These are phyloP conservation scores for Pseudorectes ferrugineus DNA, from an alignment of 2,113 vertebrate genomes.

Conservation along the genomic window DNA sequence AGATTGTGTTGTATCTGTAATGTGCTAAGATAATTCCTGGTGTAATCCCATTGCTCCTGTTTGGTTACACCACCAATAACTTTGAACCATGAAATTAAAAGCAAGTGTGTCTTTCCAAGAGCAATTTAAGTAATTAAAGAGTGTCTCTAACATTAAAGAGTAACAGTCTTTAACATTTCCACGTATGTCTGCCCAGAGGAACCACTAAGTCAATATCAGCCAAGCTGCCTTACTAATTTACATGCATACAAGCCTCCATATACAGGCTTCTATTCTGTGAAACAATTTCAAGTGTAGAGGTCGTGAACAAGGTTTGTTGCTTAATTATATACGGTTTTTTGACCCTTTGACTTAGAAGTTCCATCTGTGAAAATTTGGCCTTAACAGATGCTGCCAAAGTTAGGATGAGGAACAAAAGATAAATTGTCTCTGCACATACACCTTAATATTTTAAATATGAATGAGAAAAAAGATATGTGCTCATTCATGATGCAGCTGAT, in stretches of 20 bases:
- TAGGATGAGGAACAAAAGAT: background rate
- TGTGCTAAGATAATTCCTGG: background rate
- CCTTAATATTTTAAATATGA: background rate
- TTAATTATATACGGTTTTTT: background rate
- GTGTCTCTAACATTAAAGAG: background rate
- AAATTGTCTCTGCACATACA: background rate
- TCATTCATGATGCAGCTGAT: background rate
- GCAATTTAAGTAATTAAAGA: background rate
- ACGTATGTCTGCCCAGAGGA: background rate
- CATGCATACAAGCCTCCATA: background rate
- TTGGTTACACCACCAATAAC: background rate
- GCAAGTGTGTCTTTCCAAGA: background rate
- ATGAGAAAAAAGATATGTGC: background rate
- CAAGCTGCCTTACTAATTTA: background rate
- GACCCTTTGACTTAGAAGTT: background rate
- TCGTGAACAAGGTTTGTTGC: accelerated
- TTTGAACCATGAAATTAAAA: background rate
- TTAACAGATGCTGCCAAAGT: background rate
- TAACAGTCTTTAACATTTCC: background rate
- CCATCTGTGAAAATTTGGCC: background rate
- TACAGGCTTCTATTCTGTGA: background rate
- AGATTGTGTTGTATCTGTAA: background rate
- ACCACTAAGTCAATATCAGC: background rate
- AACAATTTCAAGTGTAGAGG: background rate
- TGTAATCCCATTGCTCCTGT: background rate